Evolutionary conservation across 2,113 vertebrate species (phyloP).

Genomic region (Microtus montanus): DNA sequence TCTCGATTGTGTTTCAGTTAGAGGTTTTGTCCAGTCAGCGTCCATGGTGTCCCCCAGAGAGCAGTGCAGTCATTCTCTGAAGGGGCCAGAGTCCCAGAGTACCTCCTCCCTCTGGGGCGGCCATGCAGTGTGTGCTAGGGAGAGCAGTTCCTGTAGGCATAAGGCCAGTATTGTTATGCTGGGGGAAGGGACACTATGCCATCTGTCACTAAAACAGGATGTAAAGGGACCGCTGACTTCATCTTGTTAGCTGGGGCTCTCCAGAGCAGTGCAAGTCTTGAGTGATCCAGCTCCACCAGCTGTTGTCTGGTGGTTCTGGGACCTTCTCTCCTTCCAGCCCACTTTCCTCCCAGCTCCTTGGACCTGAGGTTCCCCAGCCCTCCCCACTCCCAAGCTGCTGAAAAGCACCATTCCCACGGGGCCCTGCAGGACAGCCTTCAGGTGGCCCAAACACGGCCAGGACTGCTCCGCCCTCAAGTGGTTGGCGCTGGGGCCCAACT

Average conservation of each 20-base stretch:
- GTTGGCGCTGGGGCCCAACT: background rate
- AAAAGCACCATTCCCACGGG: background rate
- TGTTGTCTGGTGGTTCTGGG: background rate
- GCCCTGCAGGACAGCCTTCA: background rate
- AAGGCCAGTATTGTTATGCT: background rate
- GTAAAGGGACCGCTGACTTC: background rate
- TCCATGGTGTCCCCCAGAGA: background rate
- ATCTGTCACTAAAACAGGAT: background rate
- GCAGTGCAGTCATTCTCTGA: background rate
- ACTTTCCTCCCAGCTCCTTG: background rate
- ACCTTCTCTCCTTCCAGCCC: background rate
- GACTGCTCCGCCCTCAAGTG: background rate
- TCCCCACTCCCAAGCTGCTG: background rate
- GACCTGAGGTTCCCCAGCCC: background rate
- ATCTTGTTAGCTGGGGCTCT: background rate
- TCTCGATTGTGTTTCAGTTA: background rate
- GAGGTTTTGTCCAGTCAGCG: background rate
- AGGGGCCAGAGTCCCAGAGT: background rate
- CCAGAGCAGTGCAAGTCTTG: background rate
- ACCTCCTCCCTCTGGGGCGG: background rate
- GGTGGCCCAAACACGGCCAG: no score
- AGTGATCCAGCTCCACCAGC: background rate
- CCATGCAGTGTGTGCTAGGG: background rate
- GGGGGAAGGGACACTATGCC: background rate
- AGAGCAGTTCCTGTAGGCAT: no score